Evolutionary conservation across 92 coral and sea anemone species (phyloP).

Genomic region (Siderastrea siderea): DNA sequence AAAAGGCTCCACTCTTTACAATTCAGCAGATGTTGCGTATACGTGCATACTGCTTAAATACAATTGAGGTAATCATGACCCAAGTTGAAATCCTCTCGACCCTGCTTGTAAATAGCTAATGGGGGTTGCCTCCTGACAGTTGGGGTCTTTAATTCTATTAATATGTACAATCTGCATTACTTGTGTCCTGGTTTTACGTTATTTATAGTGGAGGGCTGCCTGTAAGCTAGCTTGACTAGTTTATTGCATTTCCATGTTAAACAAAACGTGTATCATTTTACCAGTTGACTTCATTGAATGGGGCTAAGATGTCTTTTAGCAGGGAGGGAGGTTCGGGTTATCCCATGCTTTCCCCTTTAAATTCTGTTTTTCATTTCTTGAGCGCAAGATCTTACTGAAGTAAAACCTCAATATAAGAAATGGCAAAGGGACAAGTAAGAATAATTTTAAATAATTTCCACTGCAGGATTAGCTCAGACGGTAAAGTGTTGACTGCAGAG

Average conservation of each 20-base stretch:
- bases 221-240: neutral
- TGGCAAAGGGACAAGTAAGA: neutral
- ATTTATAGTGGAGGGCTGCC: neutral
- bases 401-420: slow-evolving; percentile 2
- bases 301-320: neutral
- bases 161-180: slow-evolving; percentile 7
- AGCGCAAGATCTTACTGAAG: slow-evolving; percentile 4
- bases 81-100: slow-evolving; percentile 16
- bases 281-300: slow-evolving; percentile 9
- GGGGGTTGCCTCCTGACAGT: too few relatives aligned
- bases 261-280: slow-evolving; percentile 18
- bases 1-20: slow-evolving; percentile 52
- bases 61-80: slow-evolving; percentile 34
- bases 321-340: slow-evolving; percentile 9
- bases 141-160: neutral
- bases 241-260: slow-evolving; percentile 14
- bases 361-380: neutral
- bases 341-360: slow-evolving; percentile 9
- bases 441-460: too few relatives aligned
- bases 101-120: slow-evolving; percentile 19
- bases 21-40: slow-evolving; percentile 40
- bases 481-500: too few relatives aligned
- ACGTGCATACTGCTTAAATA: slow-evolving; percentile 43
- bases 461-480: too few relatives aligned
- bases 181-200: slow-evolving; percentile 3